A percentile compares a stretch with the other conserved stretches of the same genome.
phyloP scores from a whole-genome alignment of 64 coral and sea anemone species.

The Anthopleura sola region DNA sequence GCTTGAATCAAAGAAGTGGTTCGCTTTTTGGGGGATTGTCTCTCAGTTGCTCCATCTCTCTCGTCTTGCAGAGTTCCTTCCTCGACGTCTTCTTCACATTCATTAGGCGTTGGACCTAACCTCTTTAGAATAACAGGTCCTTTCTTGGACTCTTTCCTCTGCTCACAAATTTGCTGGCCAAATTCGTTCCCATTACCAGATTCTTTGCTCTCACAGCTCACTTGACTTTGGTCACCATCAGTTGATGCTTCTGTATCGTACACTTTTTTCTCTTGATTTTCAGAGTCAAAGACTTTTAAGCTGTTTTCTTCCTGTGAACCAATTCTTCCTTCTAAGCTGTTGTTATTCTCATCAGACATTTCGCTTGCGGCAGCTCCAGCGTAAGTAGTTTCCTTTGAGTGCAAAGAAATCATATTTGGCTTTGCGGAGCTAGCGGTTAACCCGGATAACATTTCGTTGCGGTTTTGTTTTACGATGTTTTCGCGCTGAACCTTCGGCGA shows the following conservation, averaged over 20 bases:
- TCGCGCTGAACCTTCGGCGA: neutral
- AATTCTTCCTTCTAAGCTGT: neutral
- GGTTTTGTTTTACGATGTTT: neutral
- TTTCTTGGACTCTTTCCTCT: neutral
- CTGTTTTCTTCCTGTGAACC: neutral
- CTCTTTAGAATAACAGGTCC: neutral
- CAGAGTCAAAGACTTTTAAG: neutral
- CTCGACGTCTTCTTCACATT: neutral
- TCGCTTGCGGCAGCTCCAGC: neutral
- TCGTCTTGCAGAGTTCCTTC: neutral
- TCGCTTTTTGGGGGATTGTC: neutral
- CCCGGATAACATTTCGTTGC: neutral
- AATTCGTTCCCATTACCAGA: neutral
- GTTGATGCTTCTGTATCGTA: neutral
- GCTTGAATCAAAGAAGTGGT: neutral
- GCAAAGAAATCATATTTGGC: neutral
- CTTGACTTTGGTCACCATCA: neutral
- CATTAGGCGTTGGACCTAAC: neutral
- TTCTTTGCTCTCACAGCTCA: neutral
- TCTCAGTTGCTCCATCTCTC: neutral
- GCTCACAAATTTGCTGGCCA: neutral
- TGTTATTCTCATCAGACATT: neutral
- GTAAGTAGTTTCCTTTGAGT: neutral
- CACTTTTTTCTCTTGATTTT: neutral
- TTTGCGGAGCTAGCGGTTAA: neutral